Evolutionary conservation across 2,113 vertebrate genomes (phyloP).

Genomic region (Psophia crepitans): DNA sequence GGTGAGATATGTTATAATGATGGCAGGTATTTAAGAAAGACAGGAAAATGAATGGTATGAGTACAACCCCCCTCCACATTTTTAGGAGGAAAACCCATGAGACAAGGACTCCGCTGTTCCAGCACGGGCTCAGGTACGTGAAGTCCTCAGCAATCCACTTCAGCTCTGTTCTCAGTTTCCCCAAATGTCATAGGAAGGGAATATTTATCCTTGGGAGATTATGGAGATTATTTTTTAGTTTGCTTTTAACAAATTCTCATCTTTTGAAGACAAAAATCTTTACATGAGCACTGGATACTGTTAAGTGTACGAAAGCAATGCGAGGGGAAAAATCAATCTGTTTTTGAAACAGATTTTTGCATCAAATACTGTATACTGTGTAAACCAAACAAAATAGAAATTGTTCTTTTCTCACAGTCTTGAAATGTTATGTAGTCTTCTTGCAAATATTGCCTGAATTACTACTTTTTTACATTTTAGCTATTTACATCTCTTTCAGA

Average conservation of each 20-base stretch:
- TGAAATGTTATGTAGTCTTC: background rate
- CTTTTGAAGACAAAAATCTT: background rate
- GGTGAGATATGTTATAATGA: conserved; percentile 31
- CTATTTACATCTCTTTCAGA: background rate
- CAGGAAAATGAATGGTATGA: background rate
- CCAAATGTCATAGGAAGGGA: background rate
- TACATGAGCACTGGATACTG: background rate
- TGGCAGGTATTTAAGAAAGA: conserved; percentile 15
- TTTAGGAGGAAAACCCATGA: background rate
- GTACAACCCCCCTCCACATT: background rate
- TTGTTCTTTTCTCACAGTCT: background rate
- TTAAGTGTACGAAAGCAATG: background rate
- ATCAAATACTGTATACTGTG: background rate
- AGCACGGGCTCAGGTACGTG: background rate
- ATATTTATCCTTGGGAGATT: background rate
- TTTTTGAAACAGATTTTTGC: conserved; percentile 7
- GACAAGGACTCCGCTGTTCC: background rate
- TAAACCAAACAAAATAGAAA: background rate
- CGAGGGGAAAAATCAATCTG: background rate
- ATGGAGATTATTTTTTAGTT: background rate
- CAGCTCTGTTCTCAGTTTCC: background rate
- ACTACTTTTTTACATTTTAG: background rate
- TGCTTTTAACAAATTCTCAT: background rate
- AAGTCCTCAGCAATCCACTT: background rate
- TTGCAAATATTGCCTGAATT: background rate